Percentiles rank a stretch among this genome's conserved stretches.
Conservation (phyloP, 2,888 invertebrate genomes). For the Drosophila aldrichi region DNA sequence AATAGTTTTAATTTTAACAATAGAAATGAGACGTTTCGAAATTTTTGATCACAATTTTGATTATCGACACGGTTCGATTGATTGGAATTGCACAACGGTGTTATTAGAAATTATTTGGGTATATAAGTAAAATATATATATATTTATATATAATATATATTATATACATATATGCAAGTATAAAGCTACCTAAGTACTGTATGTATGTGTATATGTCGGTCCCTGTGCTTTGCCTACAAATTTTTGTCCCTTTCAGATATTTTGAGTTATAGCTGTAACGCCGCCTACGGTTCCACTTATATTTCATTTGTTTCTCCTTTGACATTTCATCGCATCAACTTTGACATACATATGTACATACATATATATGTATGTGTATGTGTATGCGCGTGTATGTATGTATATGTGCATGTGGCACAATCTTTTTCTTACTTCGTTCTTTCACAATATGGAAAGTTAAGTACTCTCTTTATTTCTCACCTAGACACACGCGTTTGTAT, state of each 20-base stretch:
- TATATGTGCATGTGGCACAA: conserved; percentile 23
- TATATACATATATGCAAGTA: conserved; percentile 16
- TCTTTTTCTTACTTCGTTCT: conserved; percentile 1
- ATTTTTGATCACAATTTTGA: conserved; percentile 20
- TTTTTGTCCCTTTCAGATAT: neutral
- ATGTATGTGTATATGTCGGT: conserved; percentile 2
- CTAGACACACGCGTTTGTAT: conserved; percentile 26
- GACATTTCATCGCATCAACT: conserved; percentile 46
- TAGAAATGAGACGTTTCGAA: neutral
- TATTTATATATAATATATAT: conserved; percentile 11
- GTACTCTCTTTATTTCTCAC: conserved; percentile 31
- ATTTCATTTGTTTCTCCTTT: conserved; percentile 10
- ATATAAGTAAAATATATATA: conserved; percentile 7
- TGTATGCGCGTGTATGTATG: neutral
- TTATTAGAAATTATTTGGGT: conserved; percentile 9
- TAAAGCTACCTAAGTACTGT: conserved; percentile 24
- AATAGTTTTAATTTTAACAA: neutral
- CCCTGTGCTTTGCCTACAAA: neutral
- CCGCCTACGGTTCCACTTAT: conserved; percentile 33
- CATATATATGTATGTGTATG: too few relatives aligned
- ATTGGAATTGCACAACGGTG: conserved; percentile 17
- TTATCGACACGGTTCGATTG: neutral
- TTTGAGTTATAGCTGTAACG: conserved; percentile 25
- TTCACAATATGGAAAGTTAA: conserved; percentile 14
- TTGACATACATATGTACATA: conserved; percentile 59